Percentiles rank a stretch among this genome's conserved stretches.
phyloP scores from a whole-genome alignment of 64 coral and sea anemone species.

The Montipora sp. region DNA sequence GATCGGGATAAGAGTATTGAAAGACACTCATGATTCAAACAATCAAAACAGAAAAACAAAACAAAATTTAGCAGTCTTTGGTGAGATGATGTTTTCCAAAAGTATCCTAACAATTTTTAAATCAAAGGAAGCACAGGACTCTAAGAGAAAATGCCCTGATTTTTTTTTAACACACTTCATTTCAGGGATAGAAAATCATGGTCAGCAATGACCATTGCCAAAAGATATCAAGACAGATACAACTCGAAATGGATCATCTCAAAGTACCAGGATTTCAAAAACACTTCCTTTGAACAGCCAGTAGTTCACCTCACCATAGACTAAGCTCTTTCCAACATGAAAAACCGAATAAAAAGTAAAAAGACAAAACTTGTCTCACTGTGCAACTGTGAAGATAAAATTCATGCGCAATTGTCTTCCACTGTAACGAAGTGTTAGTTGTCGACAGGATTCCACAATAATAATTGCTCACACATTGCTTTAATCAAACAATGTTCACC shows the following conservation, averaged over 20 bases:
- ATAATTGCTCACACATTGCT: constrained; percentile 98
- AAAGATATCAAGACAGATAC: not conserved
- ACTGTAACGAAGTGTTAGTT: constrained; percentile 98
- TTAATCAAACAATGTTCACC: constrained; percentile 49
- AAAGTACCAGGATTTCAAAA: not conserved
- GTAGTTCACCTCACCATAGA: constrained; percentile 10
- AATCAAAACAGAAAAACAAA: constrained; percentile 15
- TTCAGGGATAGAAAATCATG: no score
- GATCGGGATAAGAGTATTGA: not conserved
- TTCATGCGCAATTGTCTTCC: constrained; percentile 99
- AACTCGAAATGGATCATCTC: not conserved
- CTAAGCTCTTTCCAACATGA: not conserved
- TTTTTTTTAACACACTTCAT: not conserved
- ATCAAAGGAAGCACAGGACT: not conserved
- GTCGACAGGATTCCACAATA: constrained; percentile 70
- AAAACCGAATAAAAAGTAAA: constrained; percentile 84
- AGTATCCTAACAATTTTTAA: not conserved
- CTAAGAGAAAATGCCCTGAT: not conserved
- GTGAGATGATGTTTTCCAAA: not conserved
- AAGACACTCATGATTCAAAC: constrained; percentile 17
- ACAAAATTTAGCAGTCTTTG: not conserved
- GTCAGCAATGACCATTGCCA: not conserved
- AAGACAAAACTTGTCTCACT: constrained; percentile 98
- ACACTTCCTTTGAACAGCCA: not conserved
- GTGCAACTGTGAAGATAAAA: constrained; percentile 97